Base-by-base conservation (phyloP, 2,888 invertebrate species). In the Formica aserva region DNA sequence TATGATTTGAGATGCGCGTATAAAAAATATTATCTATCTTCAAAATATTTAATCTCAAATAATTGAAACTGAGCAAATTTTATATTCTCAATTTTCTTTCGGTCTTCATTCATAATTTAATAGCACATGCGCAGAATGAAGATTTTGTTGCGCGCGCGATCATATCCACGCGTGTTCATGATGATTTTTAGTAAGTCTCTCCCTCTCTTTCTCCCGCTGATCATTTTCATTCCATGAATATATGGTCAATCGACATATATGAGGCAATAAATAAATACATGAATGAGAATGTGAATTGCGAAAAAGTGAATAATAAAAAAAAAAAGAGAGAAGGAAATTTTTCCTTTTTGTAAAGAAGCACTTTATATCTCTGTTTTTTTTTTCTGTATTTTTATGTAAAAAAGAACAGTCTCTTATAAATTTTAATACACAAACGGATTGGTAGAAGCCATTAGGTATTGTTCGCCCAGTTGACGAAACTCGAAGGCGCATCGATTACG, bases 401-500 rank as follows among this genome's bases (percentile, higher is more conserved):
- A 55, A 13, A 48, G n/a, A 8, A n/a, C 15, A 66, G 22, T 13
- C 8, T 66, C 15, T 55, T 18, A 5, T 15, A 1, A 78, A 60
- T 32, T 80, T 84, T 78, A 94, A 85, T 93, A 94, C 72, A 92
- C 87, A 83, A 90, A 90, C 67, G 92, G 95, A 89, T 95, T 95
- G 76, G 95, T 95, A 86, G 96, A 95, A 94, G 97, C 96, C 71
- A 96, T 95, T 22, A 96, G 96, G 94, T 96, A 96, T 92, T 97
- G 97, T 89, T 96, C 96, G 94, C 98, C 97, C 74, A 98, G 95
- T 88, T 97, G 96, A 85, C 97, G 96, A 93, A 97, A 98, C 95
- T 98, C 97, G 92, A 97, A 96, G 0, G 98, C 97, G 93, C 97
- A 97, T 91, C 97, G 97, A 94, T 98, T 98, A 85, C 98, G 96